Percentiles rank a stretch among this genome's conserved stretches.
Evolutionary conservation across 2,113 vertebrate genomes (phyloP).

Genomic region (Triplophysa tibetana): DNA sequence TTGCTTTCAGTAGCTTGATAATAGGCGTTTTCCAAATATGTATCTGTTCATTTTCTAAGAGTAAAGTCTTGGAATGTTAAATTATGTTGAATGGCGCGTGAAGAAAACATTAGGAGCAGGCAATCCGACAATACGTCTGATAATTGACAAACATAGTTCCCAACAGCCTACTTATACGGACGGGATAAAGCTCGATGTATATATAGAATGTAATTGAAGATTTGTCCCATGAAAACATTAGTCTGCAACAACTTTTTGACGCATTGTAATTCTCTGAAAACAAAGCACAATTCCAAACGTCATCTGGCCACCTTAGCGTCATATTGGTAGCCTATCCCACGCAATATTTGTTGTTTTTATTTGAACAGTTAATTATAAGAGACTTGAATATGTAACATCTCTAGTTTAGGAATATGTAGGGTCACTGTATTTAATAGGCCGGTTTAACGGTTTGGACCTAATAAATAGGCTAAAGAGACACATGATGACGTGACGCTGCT

Average conservation of each 20-base stretch:
- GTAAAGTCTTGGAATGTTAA: slow-evolving; percentile 43
- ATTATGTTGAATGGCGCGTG: slow-evolving; percentile 42
- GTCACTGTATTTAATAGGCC: too few species aligned
- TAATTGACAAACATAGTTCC: slow-evolving; percentile 7
- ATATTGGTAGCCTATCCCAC: background rate
- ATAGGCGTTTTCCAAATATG: slow-evolving; percentile 39
- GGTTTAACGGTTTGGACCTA: too few species aligned
- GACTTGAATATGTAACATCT: too few species aligned
- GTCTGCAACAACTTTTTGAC: slow-evolving; percentile 1
- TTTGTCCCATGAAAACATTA: slow-evolving; percentile 14
- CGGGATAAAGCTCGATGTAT: slow-evolving; percentile 29
- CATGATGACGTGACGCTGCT: background rate
- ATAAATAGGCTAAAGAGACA: too few species aligned
- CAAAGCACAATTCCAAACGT: background rate
- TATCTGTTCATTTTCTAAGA: slow-evolving; percentile 50
- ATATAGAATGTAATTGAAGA: slow-evolving; percentile 36
- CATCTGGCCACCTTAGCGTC: background rate
- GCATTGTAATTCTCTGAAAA: slow-evolving; percentile 16
- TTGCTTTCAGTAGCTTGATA: slow-evolving; percentile 50
- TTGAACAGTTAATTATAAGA: too few species aligned
- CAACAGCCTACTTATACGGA: slow-evolving; percentile 20
- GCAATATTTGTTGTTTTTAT: too few species aligned
- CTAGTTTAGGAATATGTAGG: too few species aligned
- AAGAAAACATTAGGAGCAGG: slow-evolving; percentile 25
- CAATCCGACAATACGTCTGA: background rate